Evolutionary conservation across 1,140 invertebrate genomes (phyloP).

Genomic region (Aphelenchoides besseyi): DNA sequence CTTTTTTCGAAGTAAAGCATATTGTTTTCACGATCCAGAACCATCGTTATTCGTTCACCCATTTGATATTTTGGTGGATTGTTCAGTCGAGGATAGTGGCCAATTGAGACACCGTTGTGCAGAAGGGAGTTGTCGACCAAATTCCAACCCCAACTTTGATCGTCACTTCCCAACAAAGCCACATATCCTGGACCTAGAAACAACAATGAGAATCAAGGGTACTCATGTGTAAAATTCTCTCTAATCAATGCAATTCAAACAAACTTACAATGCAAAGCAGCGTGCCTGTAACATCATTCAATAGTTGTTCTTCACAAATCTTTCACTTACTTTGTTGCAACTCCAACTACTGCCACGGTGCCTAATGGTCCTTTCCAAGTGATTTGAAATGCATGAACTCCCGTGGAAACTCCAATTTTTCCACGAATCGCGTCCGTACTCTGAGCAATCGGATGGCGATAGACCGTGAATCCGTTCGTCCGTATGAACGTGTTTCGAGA

Average conservation of each 20-base stretch:
- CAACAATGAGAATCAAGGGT: too few species aligned
- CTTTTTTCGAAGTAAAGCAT: conserved; percentile 96
- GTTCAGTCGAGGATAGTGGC: conserved; percentile 88
- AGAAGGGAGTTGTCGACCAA: conserved; percentile 92
- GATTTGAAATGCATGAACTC: conserved; percentile 94
- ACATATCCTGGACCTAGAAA: conserved; percentile 95
- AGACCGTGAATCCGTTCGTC: conserved; percentile 91
- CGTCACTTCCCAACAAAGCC: conserved; percentile 85
- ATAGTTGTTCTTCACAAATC: conserved; percentile 2
- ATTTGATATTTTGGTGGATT: conserved; percentile 93
- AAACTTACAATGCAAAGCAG: conserved; percentile 77
- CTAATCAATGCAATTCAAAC: too few species aligned
- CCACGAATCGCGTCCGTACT: conserved; percentile 84
- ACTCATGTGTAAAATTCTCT: too few species aligned
- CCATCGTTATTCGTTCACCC: conserved; percentile 89
- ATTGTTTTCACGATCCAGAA: conserved; percentile 93
- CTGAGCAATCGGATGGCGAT: conserved; percentile 95
- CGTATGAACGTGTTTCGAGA: conserved; percentile 88
- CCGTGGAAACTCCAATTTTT: conserved; percentile 75
- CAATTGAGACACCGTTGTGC: conserved; percentile 91
- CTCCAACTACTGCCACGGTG: conserved; percentile 87
- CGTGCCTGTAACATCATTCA: conserved; percentile 46
- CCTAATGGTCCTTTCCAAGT: conserved; percentile 97
- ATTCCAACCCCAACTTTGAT: conserved; percentile 98
- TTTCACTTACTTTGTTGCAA: conserved; percentile 89